These are phyloP conservation scores for Tyrophagus putrescentiae DNA, from an alignment of 1,140 invertebrate species.

Conservation along the genomic window DNA sequence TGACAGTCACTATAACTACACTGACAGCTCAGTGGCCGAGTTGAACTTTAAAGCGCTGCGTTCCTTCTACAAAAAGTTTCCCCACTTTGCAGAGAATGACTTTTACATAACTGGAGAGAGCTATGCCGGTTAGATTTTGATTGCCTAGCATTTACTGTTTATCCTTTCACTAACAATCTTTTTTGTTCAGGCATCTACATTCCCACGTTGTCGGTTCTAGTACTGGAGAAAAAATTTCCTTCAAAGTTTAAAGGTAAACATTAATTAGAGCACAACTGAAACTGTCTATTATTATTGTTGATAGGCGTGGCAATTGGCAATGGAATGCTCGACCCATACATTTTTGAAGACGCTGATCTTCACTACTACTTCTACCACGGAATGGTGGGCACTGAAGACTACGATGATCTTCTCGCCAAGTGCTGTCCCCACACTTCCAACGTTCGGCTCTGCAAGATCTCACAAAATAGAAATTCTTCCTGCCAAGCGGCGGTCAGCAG, in stretches of 20 bases:
- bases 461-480: not conserved
- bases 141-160: too few species aligned
- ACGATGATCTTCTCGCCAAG: not conserved
- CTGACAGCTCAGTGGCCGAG: conserved; percentile 36
- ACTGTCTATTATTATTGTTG: too few species aligned
- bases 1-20: conserved; percentile 36
- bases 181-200: conserved; percentile 39
- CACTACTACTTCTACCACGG: conserved; percentile 42
- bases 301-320: conserved; percentile 42
- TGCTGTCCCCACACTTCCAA: conserved; percentile 8
- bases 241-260: conserved; percentile 29
- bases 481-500: conserved; percentile 5
- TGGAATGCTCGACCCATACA: conserved; percentile 34
- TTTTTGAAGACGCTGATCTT: conserved; percentile 37
- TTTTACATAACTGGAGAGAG: conserved; percentile 38
- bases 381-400: conserved; percentile 31
- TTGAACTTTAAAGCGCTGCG: conserved; percentile 38
- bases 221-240: conserved; percentile 33
- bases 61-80: conserved; percentile 39
- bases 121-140: conserved; percentile 38
- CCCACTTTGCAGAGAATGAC: conserved; percentile 34
- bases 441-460: conserved; percentile 20
- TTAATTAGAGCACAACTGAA: too few species aligned
- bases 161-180: too few species aligned
- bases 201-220: conserved; percentile 38